Percentiles rank a stretch among this genome's conserved stretches.
These are phyloP conservation scores for Microplitis deprimator DNA, from an alignment of 2,888 invertebrate species.

Conservation along the genomic window DNA sequence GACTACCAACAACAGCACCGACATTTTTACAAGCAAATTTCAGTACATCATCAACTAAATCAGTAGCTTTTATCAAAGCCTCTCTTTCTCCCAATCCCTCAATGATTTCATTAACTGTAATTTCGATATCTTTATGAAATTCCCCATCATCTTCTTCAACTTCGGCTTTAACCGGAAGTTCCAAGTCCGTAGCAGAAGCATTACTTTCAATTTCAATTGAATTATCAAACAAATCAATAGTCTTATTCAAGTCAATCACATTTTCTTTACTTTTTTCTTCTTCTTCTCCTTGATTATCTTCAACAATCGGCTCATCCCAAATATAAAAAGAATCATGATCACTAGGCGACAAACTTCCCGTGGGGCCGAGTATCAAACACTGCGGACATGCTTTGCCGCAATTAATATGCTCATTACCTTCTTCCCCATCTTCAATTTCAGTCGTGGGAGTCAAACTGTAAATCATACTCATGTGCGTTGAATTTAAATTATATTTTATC, in stretches of 20 bases:
- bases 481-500: conserved; percentile 61
- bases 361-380: conserved; percentile 13
- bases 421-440: conserved; percentile 36
- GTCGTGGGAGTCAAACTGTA: conserved; percentile 63
- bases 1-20: conserved; percentile 18
- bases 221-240: conserved; percentile 38
- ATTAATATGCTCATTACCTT: conserved; percentile 29
- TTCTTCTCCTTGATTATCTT: neutral
- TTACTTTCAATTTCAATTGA: conserved; percentile 36
- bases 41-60: conserved; percentile 58
- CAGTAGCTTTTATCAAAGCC: conserved; percentile 49
- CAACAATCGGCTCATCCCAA: conserved; percentile 46
- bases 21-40: conserved; percentile 49
- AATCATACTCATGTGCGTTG: conserved; percentile 59
- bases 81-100: conserved; percentile 59
- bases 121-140: conserved; percentile 61
- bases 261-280: conserved; percentile 1
- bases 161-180: conserved; percentile 55
- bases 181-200: conserved; percentile 45
- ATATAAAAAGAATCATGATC: conserved; percentile 39
- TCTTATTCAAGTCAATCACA: conserved; percentile 31
- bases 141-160: conserved; percentile 56
- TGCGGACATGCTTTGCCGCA: conserved; percentile 28
- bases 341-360: conserved; percentile 25
- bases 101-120: conserved; percentile 63